Percentiles rank a stretch among this genome's conserved stretches.
Evolutionary conservation across 2,797 vertebrate genomes (phyloP).

Genomic region (Lemur catta): DNA sequence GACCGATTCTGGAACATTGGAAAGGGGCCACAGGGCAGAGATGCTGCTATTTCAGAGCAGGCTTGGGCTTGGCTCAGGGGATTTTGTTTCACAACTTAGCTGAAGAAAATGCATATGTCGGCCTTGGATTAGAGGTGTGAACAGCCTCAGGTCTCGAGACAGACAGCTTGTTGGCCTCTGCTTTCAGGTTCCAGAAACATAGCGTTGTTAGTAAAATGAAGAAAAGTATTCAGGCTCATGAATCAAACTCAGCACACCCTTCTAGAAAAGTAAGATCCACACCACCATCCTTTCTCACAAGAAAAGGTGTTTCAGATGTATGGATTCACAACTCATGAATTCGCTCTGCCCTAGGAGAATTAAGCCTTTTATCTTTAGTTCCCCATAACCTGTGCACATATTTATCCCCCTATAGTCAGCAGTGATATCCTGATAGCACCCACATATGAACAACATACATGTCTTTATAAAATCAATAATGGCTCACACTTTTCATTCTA

Average conservation of each 20-base stretch:
- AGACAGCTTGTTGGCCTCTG: neutral
- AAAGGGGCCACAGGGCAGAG: neutral
- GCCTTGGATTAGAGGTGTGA: neutral
- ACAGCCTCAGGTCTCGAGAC: neutral
- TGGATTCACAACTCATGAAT: neutral
- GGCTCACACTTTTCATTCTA: neutral
- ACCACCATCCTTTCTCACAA: neutral
- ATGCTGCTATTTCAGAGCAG: neutral
- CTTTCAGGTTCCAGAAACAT: neutral
- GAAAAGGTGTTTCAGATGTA: neutral
- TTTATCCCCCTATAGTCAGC: neutral
- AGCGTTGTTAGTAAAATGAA: neutral
- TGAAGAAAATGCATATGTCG: neutral
- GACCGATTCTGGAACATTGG: neutral
- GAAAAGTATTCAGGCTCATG: neutral
- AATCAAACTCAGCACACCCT: neutral
- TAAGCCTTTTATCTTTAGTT: neutral
- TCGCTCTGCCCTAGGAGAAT: neutral
- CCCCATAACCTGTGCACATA: neutral
- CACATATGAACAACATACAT: neutral
- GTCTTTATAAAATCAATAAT: neutral
- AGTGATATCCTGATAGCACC: neutral
- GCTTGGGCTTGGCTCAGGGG: neutral
- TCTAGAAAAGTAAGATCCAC: neutral
- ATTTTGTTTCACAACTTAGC: conserved; percentile 14